Evolutionary conservation across 2,888 invertebrate species (phyloP), one percentile per base, ranked within the genome.

Genomic region (Melieria crassipennis): DNA sequence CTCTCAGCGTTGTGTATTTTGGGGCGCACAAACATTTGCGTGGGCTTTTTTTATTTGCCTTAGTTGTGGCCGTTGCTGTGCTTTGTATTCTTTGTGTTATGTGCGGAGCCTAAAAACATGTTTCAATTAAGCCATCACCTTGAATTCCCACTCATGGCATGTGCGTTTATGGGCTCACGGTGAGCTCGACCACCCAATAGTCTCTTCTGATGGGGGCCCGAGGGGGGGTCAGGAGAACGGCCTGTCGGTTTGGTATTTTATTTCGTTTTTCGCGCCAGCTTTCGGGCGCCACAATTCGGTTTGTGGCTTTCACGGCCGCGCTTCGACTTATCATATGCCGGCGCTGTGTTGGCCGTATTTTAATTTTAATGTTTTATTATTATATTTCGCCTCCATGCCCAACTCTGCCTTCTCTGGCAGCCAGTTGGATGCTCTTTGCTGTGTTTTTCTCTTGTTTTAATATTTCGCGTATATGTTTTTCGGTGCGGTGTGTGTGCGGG

Each of bases 91-190:
- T 60, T 9, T 43, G 43, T 42, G 42, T 60, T 7, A 63, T 50
- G 45, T 67, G 58, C n/a, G 46, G 9, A 52, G 67, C 67, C 60
- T 67, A 67, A 67, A 67, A 84, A 80, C 81, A 83, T 83, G 81
- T 84, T 84, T 83, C 84, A 83, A 83, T 84, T 84, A 83, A 83
- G 83, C 82, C 79, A 82, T 84, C 83, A 84, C 81, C 84, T 83
- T 83, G 79, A 83, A 83, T 82, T 82, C 30, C 30, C 30, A 30
- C 30, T 30, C 30, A 30, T 30, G 30, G 30, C 30, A 30, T 30
- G 30, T 30, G 30, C 30, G 30, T 30, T 30, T 30, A 30, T 30
- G 30, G 30, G 30, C 30, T 30, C 30, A 30, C 30, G 30, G 30
- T 2, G 30, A 3, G 30, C 30, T 30, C 1, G 30, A 30, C 30